Base-by-base conservation (phyloP, 2,797 vertebrate species). In the Rhinichthys osculus region DNA sequence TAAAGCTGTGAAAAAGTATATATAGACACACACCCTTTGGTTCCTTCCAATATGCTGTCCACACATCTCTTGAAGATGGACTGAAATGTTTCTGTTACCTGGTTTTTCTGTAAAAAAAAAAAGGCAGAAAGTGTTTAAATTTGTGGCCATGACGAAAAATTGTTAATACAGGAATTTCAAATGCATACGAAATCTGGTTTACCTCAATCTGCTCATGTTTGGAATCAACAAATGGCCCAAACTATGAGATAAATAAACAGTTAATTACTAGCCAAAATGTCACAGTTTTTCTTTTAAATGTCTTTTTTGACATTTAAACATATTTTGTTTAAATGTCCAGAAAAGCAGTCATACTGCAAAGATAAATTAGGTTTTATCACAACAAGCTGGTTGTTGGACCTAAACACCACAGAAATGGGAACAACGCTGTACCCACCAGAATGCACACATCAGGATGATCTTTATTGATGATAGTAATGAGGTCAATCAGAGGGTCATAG, bases 141-240 rank as follows among this genome's bases (percentile, higher is more conserved):
- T 7, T 77, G 21, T 33, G 30, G 17, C 14, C 23, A 59, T 33
- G 2, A 81, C 10, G 1, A 70, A 77, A 57, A 47, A 69, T 17
- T 10, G 1, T 50, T 70, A n/a, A 23, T 27, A 13, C 14, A 35
- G 21, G 17, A 81, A 71, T 40, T n/a, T 38, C 7, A 3, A 77
- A 89, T 62, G 16, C 14, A 27, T 82, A 38, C 13, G 14, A 42
- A 70, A 44, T 6, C 3, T 14, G 13, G 78, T 91, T 79, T 74
- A 99, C 98, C 97, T 98, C 97, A 33, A 98, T 96, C 86, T 99
- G 96, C 50, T 98, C 96, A 50, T 99, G 97, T 72, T 97, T 98
- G n/a, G 96, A 96, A 80, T 99, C 98, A 82, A 99, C 94, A 91
- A 99, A 98, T 0, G 98, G 98, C 5, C 98, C 98, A 0, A 98